A percentile compares a stretch with the other conserved stretches of the same genome.
Conservation (phyloP, 2,888 invertebrate genomes). For the Terebella lapidaria region DNA sequence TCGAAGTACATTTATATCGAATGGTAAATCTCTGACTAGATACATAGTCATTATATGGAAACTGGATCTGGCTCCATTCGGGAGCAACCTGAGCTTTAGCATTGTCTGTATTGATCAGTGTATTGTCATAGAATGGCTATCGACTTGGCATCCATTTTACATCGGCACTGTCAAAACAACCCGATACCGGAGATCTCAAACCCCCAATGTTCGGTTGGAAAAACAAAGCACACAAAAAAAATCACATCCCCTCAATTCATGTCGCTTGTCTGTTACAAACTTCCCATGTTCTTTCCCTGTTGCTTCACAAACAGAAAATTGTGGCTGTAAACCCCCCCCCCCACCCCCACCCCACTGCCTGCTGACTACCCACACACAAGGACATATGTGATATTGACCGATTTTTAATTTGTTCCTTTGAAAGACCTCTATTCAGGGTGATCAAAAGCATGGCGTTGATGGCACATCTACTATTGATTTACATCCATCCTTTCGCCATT, state of each 20-base stretch:
- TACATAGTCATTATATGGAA: not conserved
- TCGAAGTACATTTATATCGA: not conserved
- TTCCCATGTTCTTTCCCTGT: no score
- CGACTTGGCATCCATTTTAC: not conserved
- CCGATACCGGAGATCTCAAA: not conserved
- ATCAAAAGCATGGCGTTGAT: not conserved
- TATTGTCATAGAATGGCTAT: not conserved
- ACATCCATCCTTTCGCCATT: no score
- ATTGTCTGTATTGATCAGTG: not conserved
- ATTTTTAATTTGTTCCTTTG: not conserved
- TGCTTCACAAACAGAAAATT: no score
- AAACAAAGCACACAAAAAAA: no score
- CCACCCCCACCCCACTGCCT: no score
- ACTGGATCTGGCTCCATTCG: not conserved
- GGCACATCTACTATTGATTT: not conserved
- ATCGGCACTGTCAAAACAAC: not conserved
- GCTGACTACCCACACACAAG: no score
- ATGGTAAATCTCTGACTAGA: not conserved
- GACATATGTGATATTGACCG: not conserved
- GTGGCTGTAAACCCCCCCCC: no score
- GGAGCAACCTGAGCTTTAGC: not conserved
- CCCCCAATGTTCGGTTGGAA: not conserved
- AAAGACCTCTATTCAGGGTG: not conserved
- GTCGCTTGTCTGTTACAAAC: no score
- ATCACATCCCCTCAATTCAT: no score